Base-by-base conservation (phyloP, 2,888 invertebrate genomes). In the Argyresthia goedartella region DNA sequence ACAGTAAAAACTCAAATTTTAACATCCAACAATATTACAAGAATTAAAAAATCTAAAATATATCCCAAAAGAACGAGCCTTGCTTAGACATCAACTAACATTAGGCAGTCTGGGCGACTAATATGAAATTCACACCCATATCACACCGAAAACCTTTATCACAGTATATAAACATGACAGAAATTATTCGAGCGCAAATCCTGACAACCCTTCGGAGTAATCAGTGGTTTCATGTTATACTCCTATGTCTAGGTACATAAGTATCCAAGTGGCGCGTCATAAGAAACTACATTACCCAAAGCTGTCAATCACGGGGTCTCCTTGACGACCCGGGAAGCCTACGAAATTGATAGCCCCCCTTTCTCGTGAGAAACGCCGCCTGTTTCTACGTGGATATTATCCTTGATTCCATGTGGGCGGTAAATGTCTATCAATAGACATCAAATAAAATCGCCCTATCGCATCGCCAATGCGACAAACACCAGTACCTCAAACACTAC, bases 241-340 rank as follows among this genome's bases (percentile, higher is more conserved):
- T 9, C 39, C 10, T 39, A 39, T 39, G 39, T 9, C 8, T 36
- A 9, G 7, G 9, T 39, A 39, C n/a, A 6, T 39, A 39, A 25
- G 25, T 25, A 25, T 25, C 25, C 6, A 25, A 25, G 25, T 25
- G 25, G 25, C 16, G 63, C 9, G 47, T 36, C n/a, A 48, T 36
- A 15, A 48, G 48, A 48, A 48, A 36, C 61, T 64, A 66, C 65
- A 70, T 72, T 70, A 71, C 63, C 67, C 66, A 61, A 69, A 65
- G 65, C 70, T 72, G 77, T 78, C 79, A 75, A 77, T 80, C 78
- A 78, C 65, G 63, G 61, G 58, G 69, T 72, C 71, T 66, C 70
- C 73, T 69, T 69, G 72, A 68, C 71, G 67, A 71, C 66, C 62
- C 60, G 25, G 25, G 56, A 57, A 59, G 61, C 65, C 25, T 63